Evolutionary conservation across 2,888 invertebrate genomes (phyloP), one percentile per base, ranked within the genome.

Genomic region (Clistopyga incitator): DNA sequence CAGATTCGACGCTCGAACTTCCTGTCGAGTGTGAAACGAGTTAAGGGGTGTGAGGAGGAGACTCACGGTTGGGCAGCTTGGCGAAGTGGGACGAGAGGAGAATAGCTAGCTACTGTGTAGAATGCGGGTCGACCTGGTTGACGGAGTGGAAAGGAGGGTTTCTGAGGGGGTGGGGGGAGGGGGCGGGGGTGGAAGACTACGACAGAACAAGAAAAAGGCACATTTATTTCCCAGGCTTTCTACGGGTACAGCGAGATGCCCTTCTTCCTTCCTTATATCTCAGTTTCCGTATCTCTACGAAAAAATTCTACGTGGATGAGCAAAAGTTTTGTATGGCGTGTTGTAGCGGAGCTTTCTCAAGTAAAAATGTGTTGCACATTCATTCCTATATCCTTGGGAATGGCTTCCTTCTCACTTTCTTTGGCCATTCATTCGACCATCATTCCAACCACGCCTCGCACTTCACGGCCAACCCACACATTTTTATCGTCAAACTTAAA

Each of bases 111-210:
- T 18, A 6, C 65, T 47, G 38, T 23, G 47, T 71, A 38, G 79
- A 65, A 79, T 82, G 71, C 75, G 56, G 75, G 82, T 79, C 82
- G 79, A 79, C 82, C 79, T 75, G 79, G 82, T 82, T 79, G 79
- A 82, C 82, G 82, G 70, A 75, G 82, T 82, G 52, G 70, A 79
- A 79, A 68, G 77, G 68, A 38, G 72, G 72, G 50, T 34, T 59
- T 34, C 67, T 68, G 50, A 54, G 75, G 59, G 70, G 70, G 25
- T 10, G n/a, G 13, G 38, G 20, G 23, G 25, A 6, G 52, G 52
- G 47, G 18, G 29, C 25, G 29, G 29, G 29, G 29, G 34, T 0
- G 34, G 34, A 34, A 23, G 70, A 54, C 20, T 34, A 42, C 34
- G 8, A 65, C 64, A 65, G 70, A 74, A 82, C 71, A 82, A 75